phyloP scores from a whole-genome alignment of 2,888 invertebrate genomes.

The Apodemia hepburni region DNA sequence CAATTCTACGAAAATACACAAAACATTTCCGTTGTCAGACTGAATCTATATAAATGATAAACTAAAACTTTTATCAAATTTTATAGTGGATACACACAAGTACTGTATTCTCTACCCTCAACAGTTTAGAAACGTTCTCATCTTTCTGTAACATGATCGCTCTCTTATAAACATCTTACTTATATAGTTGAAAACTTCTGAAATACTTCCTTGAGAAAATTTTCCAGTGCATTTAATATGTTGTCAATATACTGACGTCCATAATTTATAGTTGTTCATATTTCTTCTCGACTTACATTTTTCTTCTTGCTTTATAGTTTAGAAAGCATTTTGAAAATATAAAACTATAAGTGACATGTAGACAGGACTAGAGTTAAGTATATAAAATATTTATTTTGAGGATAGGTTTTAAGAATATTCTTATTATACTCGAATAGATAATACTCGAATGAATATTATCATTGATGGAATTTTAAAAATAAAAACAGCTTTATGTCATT shows the following conservation, averaged over 20 bases:
- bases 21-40: background rate
- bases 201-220: slow-evolving; percentile 9
- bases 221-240: slow-evolving; percentile 12
- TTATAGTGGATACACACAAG: background rate
- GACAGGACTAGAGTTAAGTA: background rate
- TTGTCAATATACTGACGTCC: slow-evolving; percentile 9
- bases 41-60: background rate
- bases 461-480: too few relatives aligned
- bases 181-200: slow-evolving; percentile 10
- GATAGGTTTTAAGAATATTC: too few relatives aligned
- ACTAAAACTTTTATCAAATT: background rate
- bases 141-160: slow-evolving; percentile 2
- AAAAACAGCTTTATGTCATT: too few relatives aligned
- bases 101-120: background rate
- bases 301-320: background rate
- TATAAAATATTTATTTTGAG: too few relatives aligned
- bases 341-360: background rate
- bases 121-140: background rate
- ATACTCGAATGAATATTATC: too few relatives aligned
- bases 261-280: slow-evolving; percentile 7
- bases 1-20: too few relatives aligned
- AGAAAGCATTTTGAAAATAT: background rate
- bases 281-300: slow-evolving; percentile 2
- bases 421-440: too few relatives aligned
- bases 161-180: slow-evolving; percentile 13